Conservation (phyloP, 2,113 vertebrate genomes). For the Tychaedon coryphoeus region DNA sequence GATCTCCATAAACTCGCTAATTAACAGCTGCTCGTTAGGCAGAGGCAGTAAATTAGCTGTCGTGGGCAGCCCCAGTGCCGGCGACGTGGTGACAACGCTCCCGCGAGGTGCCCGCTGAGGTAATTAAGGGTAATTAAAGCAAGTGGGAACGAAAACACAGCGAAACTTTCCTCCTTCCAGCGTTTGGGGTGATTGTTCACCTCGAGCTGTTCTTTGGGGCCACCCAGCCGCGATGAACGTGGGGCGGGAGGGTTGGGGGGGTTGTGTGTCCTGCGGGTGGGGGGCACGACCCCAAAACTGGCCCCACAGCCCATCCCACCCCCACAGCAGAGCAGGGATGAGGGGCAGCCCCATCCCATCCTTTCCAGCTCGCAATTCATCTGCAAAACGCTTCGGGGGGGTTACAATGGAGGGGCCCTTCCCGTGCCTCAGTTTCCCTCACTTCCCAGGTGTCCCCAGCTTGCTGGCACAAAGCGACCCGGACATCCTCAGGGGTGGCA, state of each 20-base stretch:
- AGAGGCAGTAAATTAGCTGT: background rate
- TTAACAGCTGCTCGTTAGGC: slow-evolving; percentile 39
- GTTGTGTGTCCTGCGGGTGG: accelerated
- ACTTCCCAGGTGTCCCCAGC: accelerated
- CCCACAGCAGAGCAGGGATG: background rate
- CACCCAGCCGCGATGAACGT: background rate
- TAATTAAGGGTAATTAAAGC: slow-evolving; percentile 65
- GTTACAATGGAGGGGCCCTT: accelerated
- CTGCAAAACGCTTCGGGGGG: accelerated
- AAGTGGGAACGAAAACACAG: background rate
- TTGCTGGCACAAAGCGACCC: background rate
- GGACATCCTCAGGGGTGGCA: accelerated
- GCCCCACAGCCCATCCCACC: background rate
- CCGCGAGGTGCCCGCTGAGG: background rate
- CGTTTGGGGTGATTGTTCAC: background rate
- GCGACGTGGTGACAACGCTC: background rate
- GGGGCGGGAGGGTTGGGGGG: accelerated
- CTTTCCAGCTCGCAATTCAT: background rate
- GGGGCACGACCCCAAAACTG: background rate
- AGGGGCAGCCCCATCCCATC: background rate
- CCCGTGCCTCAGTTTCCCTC: background rate
- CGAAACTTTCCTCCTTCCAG: background rate
- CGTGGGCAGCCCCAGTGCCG: background rate
- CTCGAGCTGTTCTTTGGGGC: background rate
- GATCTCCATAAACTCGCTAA: slow-evolving; percentile 17